Percentiles rank a stretch among this genome's conserved stretches.
phyloP scores from a whole-genome alignment of 2,113 vertebrate species.

The Piaya cayana region DNA sequence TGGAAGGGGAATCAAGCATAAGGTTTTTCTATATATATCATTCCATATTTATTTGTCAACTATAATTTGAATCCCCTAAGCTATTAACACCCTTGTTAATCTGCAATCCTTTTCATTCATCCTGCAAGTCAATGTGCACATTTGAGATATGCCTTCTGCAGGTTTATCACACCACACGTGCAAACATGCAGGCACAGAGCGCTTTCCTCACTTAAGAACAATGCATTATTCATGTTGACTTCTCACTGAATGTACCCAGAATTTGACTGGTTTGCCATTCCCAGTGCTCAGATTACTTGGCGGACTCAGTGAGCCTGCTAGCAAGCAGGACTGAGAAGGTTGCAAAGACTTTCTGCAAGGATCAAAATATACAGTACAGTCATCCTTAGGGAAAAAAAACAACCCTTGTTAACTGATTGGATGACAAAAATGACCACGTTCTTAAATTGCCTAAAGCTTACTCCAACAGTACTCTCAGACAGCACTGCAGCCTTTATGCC shows the following conservation, averaged over 20 bases:
- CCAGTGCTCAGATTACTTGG: background rate
- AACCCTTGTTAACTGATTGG: background rate
- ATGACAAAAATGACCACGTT: background rate
- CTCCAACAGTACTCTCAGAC: background rate
- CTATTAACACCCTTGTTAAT: background rate
- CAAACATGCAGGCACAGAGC: background rate
- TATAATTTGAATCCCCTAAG: background rate
- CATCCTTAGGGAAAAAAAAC: background rate
- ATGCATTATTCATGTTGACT: constrained; percentile 45
- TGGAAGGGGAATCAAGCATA: background rate
- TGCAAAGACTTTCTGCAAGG: background rate
- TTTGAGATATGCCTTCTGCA: background rate
- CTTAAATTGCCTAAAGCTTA: background rate
- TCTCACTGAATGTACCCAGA: background rate
- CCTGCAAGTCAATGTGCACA: constrained; percentile 1
- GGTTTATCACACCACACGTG: constrained; percentile 19
- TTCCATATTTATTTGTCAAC: background rate
- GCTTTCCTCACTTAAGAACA: background rate
- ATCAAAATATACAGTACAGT: background rate
- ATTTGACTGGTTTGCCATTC: background rate
- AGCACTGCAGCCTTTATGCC: background rate
- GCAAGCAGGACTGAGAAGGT: background rate
- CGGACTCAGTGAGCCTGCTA: background rate
- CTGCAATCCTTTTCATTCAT: background rate
- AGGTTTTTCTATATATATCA: background rate